Evolutionary conservation across 2,113 vertebrate genomes (phyloP).

Genomic region (Psilopsiagon aymara): DNA sequence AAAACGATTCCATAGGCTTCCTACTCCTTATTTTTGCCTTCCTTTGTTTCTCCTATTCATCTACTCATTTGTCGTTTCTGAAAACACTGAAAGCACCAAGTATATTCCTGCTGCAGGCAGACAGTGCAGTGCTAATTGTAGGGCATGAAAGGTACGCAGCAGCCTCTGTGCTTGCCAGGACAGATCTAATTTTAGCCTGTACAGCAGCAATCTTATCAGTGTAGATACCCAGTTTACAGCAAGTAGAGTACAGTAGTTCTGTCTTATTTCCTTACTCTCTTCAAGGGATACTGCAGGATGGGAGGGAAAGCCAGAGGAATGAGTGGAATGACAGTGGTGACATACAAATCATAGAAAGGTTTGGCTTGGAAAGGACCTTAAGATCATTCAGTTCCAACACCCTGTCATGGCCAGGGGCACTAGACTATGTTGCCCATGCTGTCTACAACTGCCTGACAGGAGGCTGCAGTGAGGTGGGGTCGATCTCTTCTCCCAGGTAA

Average conservation of each 20-base stretch:
- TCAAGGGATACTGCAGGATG: not conserved
- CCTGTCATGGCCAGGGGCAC: not conserved
- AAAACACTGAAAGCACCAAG: constrained; percentile 22
- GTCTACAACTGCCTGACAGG: not conserved
- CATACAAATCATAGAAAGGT: not conserved
- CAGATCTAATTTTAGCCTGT: constrained; percentile 37
- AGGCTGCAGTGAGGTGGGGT: not conserved
- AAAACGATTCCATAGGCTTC: not conserved
- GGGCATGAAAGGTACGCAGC: not conserved
- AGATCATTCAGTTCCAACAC: not conserved
- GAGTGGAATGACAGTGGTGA: not conserved
- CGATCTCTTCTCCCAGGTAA: not conserved
- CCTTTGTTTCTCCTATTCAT: not conserved
- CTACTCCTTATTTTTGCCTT: not conserved
- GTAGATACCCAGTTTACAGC: constrained; percentile 8
- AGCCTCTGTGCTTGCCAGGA: constrained; percentile 23
- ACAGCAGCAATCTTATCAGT: constrained; percentile 10
- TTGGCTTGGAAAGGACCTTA: not conserved
- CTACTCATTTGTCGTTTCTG: not conserved
- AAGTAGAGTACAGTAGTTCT: constrained; percentile 41
- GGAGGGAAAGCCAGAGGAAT: not conserved
- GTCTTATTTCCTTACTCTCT: not conserved
- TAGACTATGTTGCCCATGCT: not conserved
- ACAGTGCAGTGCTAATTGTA: not conserved
- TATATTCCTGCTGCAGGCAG: not conserved